Evolutionary conservation across 2,113 vertebrate species (phyloP), one percentile per base, ranked within the genome.

Genomic region (Rhea pennata): DNA sequence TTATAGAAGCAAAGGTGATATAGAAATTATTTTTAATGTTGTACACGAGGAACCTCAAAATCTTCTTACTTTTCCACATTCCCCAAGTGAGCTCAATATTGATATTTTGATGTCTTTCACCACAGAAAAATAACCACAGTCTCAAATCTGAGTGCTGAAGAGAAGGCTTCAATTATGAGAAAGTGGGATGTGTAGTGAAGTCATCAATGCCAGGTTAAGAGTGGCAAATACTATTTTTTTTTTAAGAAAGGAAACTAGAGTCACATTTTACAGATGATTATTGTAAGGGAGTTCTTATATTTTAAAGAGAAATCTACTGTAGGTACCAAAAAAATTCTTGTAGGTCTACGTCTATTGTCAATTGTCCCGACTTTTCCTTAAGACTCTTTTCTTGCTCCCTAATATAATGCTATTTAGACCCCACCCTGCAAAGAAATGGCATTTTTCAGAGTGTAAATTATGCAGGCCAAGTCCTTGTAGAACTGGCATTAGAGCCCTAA

Each of bases 21-120:
- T 94, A 83, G 79, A 94, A 90, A 58, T 23, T 79, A 62, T 62
- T 91, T 86, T 97, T 87, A 10, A 92, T 44, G 42, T 31, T 26
- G 1, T 9, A 82, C 69, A 20, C 12, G 36, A 93, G 85, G 90
- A 79, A 94, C 70, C 74, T 89, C 39, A 82, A 29, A 87, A 81
- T 31, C 72, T 96, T 54, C 78, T 92, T 72, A 40, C 26, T 58
- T 29, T 85, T 88, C 22, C 54, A 70, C 79, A 84, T 95, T 89
- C 39, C 81, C 44, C 83, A 91, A 80, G 79, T 85, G 78, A 92
- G 67, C 42, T 94, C 62, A 88, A 61, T 39, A 44, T 56, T 59
- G 59, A 62, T 48, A 69, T 80, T 69, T 67, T 89, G 79, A 94
- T 84, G 48, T 88, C 31, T 58, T 95, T 92, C 42, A 48, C 19